Conservation (phyloP, 2,797 vertebrate genomes). For the Lophotriccus pileatus region DNA sequence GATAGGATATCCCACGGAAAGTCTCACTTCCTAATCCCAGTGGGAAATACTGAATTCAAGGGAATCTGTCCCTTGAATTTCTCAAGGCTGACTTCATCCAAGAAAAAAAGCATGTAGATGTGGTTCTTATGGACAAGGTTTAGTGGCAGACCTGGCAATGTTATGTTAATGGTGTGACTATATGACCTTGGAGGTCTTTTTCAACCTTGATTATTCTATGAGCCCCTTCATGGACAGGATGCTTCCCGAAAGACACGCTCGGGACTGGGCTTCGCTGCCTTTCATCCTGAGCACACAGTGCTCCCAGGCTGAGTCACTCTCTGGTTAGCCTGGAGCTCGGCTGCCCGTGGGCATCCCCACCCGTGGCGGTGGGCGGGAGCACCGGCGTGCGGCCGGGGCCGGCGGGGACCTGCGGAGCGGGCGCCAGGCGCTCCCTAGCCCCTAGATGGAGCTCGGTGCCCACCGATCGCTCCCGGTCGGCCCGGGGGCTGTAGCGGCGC, state of each 20-base stretch:
- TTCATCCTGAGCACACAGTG: background rate
- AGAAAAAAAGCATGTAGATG: background rate
- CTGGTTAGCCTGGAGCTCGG: background rate
- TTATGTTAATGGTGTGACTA: background rate
- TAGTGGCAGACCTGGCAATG: background rate
- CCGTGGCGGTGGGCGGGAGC: rapidly evolving
- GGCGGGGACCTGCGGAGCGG: background rate
- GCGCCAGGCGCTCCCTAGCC: background rate
- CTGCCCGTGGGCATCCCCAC: rapidly evolving
- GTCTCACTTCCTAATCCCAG: rapidly evolving
- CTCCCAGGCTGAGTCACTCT: background rate
- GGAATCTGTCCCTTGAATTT: background rate
- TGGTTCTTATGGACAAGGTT: background rate
- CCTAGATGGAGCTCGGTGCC: constrained; percentile 57
- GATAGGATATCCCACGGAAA: background rate
- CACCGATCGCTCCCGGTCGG: background rate
- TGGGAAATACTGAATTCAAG: background rate
- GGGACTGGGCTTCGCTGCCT: background rate
- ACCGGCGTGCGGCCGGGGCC: rapidly evolving
- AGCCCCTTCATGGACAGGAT: background rate
- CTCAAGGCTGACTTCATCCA: background rate
- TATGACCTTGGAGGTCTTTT: background rate
- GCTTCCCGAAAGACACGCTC: background rate
- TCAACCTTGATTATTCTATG: no score
- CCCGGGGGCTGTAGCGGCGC: background rate